Conservation (phyloP, 2,797 vertebrate genomes). For the Valencia hispanica region DNA sequence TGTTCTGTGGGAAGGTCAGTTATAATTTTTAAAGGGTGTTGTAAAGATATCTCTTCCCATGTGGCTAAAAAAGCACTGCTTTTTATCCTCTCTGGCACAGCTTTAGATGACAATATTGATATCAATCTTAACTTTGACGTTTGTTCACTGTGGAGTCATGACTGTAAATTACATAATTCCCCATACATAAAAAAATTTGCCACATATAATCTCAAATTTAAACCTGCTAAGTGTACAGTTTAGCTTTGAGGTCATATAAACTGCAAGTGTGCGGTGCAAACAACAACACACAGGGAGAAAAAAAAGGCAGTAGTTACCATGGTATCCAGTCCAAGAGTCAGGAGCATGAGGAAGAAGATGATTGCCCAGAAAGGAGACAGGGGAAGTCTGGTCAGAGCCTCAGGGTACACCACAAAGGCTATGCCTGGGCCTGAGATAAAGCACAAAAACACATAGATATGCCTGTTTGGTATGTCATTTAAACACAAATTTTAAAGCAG, state of each 20-base stretch:
- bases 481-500: not conserved
- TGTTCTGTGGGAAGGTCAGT: not conserved
- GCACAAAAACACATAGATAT: conserved; percentile 31
- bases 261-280: not conserved
- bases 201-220: not conserved
- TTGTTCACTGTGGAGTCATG: not conserved
- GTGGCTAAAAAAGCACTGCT: conserved; percentile 3
- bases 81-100: not conserved
- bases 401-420: conserved; percentile 97
- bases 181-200: not conserved
- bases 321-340: conserved; percentile 96
- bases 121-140: not conserved
- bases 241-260: not conserved
- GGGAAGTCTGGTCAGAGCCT: conserved; percentile 95
- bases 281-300: not conserved
- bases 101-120: not conserved
- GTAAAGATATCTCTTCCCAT: too few relatives aligned
- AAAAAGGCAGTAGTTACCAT: conserved; percentile 85
- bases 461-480: not conserved
- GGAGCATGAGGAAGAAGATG: conserved; percentile 98
- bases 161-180: not conserved
- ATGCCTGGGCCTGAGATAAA: conserved; percentile 90
- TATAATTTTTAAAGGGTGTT: not conserved
- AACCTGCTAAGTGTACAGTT: not conserved
- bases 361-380: conserved; percentile 98